These are phyloP conservation scores for Mellilla xanthometata DNA, from an alignment of 2,888 invertebrate species.

Conservation along the genomic window DNA sequence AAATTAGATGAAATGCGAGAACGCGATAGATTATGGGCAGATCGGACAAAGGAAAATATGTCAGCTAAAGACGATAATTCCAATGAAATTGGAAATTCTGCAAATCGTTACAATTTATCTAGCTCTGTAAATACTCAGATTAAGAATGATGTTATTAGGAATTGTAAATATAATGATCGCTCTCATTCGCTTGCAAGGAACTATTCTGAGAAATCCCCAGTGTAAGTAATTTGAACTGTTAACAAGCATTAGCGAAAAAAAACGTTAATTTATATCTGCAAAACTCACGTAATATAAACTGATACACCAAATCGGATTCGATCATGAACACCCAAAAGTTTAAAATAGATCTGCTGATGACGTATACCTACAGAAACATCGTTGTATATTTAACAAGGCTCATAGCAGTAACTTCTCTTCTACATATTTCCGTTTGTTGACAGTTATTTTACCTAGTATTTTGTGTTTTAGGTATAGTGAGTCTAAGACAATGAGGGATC, in stretches of 20 bases:
- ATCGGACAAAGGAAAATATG: constrained; percentile 45
- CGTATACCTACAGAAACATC: constrained; percentile 33
- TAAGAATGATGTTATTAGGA: constrained; percentile 32
- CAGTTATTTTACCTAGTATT: no score
- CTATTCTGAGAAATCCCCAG: constrained; percentile 34
- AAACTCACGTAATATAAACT: no score
- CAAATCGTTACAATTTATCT: constrained; percentile 35
- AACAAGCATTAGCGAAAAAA: no score
- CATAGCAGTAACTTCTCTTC: no score
- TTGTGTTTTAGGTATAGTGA: constrained; percentile 46
- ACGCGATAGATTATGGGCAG: constrained; percentile 64
- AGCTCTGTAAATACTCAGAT: constrained; percentile 32
- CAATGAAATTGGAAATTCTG: constrained; percentile 58
- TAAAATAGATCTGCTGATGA: constrained; percentile 60
- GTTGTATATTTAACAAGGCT: constrained; percentile 24
- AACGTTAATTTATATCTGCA: no score
- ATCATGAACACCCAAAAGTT: constrained; percentile 24
- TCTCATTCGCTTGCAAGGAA: constrained; percentile 31
- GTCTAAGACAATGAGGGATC: constrained; percentile 43
- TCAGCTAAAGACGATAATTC: constrained; percentile 62
- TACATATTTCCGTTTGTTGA: constrained; percentile 1
- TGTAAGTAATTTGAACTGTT: constrained; percentile 44
- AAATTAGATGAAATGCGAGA: constrained; percentile 77
- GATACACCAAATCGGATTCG: no score
- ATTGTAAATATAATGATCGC: constrained; percentile 27